Conservation (phyloP, 2,113 vertebrate genomes). For the Crotalus helleri region DNA sequence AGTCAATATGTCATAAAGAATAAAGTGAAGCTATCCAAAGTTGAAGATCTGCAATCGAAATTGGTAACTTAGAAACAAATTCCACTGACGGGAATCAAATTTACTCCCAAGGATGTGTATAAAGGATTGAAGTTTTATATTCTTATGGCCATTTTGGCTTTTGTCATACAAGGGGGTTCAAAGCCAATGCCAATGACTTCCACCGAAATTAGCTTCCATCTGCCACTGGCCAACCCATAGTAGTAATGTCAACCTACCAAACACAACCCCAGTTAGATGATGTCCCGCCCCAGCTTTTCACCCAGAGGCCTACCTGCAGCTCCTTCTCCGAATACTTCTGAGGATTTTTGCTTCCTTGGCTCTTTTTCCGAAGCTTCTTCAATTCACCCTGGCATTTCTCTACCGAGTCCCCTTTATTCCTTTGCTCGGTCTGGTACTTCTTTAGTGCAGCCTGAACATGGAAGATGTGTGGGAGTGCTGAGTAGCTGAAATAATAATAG, state of each 20-base stretch:
- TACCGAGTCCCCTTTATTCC: constrained; percentile 89
- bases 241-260: neutral
- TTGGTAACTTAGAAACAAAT: neutral
- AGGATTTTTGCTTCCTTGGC: constrained; percentile 97
- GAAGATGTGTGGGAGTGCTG: constrained; percentile 6
- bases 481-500: neutral
- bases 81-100: neutral
- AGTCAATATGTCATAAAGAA: neutral
- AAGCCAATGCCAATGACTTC: accelerated
- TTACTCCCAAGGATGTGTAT: neutral
- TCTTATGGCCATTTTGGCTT: neutral
- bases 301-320: constrained; percentile 80
- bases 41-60: neutral
- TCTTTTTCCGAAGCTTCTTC: constrained; percentile 97
- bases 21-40: neutral
- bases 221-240: neutral
- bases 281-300: neutral
- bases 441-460: constrained; percentile 87
- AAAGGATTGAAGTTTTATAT: neutral
- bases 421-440: constrained; percentile 95
- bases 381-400: constrained; percentile 96
- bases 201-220: accelerated
- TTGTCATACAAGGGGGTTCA: neutral
- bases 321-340: constrained; percentile 98
- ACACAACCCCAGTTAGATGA: neutral